Conservation (phyloP, 2,113 vertebrate genomes). For the Oryzias woworae region DNA sequence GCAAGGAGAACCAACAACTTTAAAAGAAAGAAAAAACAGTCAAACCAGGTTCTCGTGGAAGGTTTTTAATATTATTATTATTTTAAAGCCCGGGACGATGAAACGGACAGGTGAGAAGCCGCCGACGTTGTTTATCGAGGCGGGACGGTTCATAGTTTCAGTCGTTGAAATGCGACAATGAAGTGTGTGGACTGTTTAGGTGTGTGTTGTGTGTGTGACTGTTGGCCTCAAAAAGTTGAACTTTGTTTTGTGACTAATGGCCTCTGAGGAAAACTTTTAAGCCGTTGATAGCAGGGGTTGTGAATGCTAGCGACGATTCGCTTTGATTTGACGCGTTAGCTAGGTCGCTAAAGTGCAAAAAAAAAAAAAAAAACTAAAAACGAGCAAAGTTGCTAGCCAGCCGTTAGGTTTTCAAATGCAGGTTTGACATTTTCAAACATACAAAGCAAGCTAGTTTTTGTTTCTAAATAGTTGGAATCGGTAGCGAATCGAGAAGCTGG, state of each 20-base stretch:
- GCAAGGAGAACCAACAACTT: conserved; percentile 68
- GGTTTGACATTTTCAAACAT: not conserved
- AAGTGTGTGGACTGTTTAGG: conserved; percentile 27
- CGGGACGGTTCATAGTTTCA: conserved; percentile 4
- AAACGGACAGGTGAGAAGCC: conserved; percentile 57
- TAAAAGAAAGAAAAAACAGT: conserved; percentile 25
- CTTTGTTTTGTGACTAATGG: conserved; percentile 25
- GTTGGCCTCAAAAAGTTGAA: conserved; percentile 22
- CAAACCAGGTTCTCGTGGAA: conserved; percentile 30
- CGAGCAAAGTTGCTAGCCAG: not conserved
- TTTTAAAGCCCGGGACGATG: conserved; percentile 33
- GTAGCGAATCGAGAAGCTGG: conserved; percentile 7
- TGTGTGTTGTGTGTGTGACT: conserved; percentile 6
- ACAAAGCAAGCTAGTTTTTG: not conserved
- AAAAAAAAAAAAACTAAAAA: not conserved
- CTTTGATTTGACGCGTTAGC: conserved; percentile 2
- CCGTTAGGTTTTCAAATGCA: conserved; percentile 3
- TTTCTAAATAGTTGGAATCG: not conserved
- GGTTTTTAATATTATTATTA: not conserved
- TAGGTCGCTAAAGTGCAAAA: not conserved
- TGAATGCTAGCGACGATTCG: not conserved
- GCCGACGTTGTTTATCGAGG: conserved; percentile 7
- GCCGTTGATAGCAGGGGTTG: too few relatives aligned
- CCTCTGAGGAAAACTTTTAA: too few relatives aligned
- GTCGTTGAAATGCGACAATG: conserved; percentile 53